A percentile compares a stretch with the other conserved stretches of the same genome.
Conservation (phyloP, 2,888 invertebrate genomes). For the Pseudoips prasinana region DNA sequence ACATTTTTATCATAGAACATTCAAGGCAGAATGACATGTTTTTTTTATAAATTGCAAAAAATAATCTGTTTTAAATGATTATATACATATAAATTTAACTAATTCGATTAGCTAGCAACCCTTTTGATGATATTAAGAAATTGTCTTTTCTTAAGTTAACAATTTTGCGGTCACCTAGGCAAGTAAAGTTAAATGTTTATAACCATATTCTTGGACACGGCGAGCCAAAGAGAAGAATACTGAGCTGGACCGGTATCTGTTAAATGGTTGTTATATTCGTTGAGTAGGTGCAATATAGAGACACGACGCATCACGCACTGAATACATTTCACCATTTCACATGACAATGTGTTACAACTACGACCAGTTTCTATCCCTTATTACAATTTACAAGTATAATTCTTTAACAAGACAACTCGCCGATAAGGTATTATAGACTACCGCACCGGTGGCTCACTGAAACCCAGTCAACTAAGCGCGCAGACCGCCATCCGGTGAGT, state of each 20-base stretch:
- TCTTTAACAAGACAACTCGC: slow-evolving; percentile 10
- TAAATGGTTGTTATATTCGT: slow-evolving; percentile 35
- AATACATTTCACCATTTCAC: slow-evolving; percentile 40
- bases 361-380: too few species aligned
- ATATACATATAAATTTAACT: too few species aligned
- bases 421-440: slow-evolving; percentile 17
- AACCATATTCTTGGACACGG: too few species aligned
- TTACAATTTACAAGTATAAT: slow-evolving; percentile 5
- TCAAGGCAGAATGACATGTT: too few species aligned
- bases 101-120: too few species aligned
- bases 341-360: slow-evolving; percentile 14
- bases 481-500: slow-evolving; percentile 54
- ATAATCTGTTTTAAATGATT: too few species aligned
- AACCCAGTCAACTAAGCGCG: slow-evolving; percentile 23
- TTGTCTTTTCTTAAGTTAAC: too few species aligned
- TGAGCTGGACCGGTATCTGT: slow-evolving; percentile 30
- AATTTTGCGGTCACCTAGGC: too few species aligned
- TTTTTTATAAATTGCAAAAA: too few species aligned
- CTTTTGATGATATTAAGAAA: too few species aligned
- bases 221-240: slow-evolving; percentile 27
- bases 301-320: slow-evolving; percentile 37
- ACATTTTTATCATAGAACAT: too few species aligned
- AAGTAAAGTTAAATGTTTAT: too few species aligned
- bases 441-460: slow-evolving; percentile 16
- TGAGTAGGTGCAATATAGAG: slow-evolving; percentile 38